Evolutionary conservation across 2,888 invertebrate species (phyloP), one percentile per base, ranked within the genome.

Genomic region (Andrena fulva): DNA sequence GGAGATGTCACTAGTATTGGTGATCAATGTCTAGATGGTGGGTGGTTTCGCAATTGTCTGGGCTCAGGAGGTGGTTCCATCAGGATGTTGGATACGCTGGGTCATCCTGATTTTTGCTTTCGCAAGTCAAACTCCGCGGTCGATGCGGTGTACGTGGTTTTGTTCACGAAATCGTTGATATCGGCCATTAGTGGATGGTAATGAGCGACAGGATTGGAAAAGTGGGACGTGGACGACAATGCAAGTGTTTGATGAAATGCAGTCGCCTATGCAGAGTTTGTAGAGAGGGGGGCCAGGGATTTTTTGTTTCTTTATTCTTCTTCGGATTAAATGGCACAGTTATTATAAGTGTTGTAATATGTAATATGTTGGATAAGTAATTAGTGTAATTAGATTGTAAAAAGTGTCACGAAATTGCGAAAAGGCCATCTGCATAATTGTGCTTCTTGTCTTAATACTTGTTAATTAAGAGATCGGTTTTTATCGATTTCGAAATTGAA

Each of bases 21-120:
- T 27, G 42, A 33, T 10, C 31, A 1, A n/a, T 16, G n/a, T 50
- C 8, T 4, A 8, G 3, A 27, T 35, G n/a, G 12, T 52, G 12
- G 4, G 42, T 42, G 16, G 12, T 72, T 71, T 71, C 64, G 54
- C 56, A 80, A 80, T 33, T 54, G 48, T 5, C 31, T 62, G 20
- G 42, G 16, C 16, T 7, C 24, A 20, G 74, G 27, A 50, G 31
- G 8, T 31, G 62, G 12, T 60, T 48, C 33, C 20, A 3, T 52
- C 50, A n/a, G 7, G n/a, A 62, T 29, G 24, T 8, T 27, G 54
- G 68, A 81, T 67, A 69, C 12, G 24, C 35, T 27, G 0, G 20
- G 16, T 12, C 54, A 63, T 29, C 12, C 52, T 24, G 7, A 77
- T 72, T 63, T 35, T 50, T 33, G n/a, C 12, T 68, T 72, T 80